phyloP scores from a whole-genome alignment of 2,888 invertebrate species.

The Pristionchus fissidentatus region DNA sequence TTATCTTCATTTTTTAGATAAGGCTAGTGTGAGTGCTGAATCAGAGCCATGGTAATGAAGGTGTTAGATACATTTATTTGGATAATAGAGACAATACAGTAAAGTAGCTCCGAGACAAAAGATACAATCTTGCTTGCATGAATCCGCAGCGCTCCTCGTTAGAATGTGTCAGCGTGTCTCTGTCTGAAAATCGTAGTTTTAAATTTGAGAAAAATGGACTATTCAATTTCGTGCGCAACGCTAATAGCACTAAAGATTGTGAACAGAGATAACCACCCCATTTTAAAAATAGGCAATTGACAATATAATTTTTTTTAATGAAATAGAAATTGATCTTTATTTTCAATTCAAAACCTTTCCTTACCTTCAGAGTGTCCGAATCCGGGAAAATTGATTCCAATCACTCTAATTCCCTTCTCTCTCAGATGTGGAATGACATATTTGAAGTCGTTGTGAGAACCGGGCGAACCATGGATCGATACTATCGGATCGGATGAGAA shows the following conservation, averaged over 20 bases:
- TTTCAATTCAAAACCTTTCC: neutral
- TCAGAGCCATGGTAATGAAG: no score
- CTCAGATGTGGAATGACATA: slow-evolving; percentile 56
- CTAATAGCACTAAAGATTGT: slow-evolving; percentile 10
- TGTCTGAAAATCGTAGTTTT: no score
- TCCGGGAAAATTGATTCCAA: slow-evolving; percentile 66
- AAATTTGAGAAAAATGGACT: no score
- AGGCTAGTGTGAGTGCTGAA: no score
- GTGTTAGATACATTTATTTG: no score
- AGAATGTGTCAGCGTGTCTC: slow-evolving; percentile 24
- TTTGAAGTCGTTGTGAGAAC: slow-evolving; percentile 67
- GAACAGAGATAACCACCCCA: neutral
- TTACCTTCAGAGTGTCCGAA: slow-evolving; percentile 56
- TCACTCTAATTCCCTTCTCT: slow-evolving; percentile 57
- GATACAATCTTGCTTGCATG: neutral
- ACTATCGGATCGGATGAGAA: slow-evolving; percentile 58
- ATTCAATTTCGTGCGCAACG: no score
- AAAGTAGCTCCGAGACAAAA: no score
- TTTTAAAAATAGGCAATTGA: neutral
- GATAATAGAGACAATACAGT: no score
- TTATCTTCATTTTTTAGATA: no score
- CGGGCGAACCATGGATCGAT: slow-evolving; percentile 62
- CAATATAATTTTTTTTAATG: no score
- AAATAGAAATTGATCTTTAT: no score
- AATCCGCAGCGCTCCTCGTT: slow-evolving; percentile 47